These are phyloP conservation scores for Drosophila paulistorum DNA, from an alignment of 1,140 invertebrate genomes.

Conservation along the genomic window DNA sequence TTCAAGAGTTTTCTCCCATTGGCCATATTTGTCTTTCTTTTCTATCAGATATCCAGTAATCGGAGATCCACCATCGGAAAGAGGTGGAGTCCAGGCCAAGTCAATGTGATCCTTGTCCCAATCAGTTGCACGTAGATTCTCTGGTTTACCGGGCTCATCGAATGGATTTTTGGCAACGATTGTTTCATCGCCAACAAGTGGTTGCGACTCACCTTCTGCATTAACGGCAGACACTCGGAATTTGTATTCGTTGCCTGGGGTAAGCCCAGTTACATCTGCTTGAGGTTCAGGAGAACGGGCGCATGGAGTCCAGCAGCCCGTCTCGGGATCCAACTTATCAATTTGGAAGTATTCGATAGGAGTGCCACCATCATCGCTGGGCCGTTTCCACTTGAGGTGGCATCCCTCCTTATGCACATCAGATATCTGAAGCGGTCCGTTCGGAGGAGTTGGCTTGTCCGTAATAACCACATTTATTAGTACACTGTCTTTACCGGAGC, in stretches of 20 bases:
- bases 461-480: slow-evolving; percentile 95
- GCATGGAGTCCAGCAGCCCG: slow-evolving; percentile 97
- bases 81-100: slow-evolving; percentile 92
- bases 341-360: slow-evolving; percentile 97
- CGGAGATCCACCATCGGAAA: slow-evolving; percentile 92
- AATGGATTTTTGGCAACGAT: slow-evolving; percentile 98
- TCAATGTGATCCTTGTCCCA: slow-evolving; percentile 98
- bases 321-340: slow-evolving; percentile 96
- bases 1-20: slow-evolving; percentile 90
- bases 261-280: slow-evolving; percentile 93
- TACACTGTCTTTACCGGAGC: slow-evolving; percentile 93
- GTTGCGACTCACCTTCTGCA: slow-evolving; percentile 97
- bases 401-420: slow-evolving; percentile 97
- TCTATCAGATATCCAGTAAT: slow-evolving; percentile 94
- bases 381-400: slow-evolving; percentile 96
- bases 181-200: slow-evolving; percentile 92
- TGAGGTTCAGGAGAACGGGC: slow-evolving; percentile 92
- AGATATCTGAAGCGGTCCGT: slow-evolving; percentile 93
- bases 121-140: slow-evolving; percentile 94
- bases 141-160: slow-evolving; percentile 96
- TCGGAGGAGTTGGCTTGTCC: slow-evolving; percentile 94
- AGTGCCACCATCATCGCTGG: slow-evolving; percentile 93
- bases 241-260: slow-evolving; percentile 95
- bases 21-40: slow-evolving; percentile 96
- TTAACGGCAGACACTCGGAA: slow-evolving; percentile 98